A percentile compares a stretch with the other conserved stretches of the same genome.
phyloP scores from a whole-genome alignment of 2,113 vertebrate species.

The Xenopus laevis region DNA sequence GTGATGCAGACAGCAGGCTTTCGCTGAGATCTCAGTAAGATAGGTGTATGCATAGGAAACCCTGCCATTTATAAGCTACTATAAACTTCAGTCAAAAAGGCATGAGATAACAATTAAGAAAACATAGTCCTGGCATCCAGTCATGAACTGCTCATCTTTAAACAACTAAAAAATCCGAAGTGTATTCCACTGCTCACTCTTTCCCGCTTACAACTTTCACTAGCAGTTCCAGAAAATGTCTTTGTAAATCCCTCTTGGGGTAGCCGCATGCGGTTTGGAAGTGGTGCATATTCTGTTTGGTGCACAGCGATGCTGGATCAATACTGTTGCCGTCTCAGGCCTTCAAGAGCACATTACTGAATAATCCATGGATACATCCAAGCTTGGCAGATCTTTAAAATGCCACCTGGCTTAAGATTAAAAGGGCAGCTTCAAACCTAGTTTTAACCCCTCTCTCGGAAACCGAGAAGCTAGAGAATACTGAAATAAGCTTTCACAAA shows the following conservation, averaged over 20 bases:
- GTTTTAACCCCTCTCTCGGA: constrained; percentile 5
- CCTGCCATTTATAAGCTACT: neutral
- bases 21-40: neutral
- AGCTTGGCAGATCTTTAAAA: constrained; percentile 30
- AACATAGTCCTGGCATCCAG: neutral
- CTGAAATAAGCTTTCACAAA: no score
- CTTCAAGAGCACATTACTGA: constrained; percentile 65
- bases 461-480: neutral
- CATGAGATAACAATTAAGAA: neutral
- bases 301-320: constrained; percentile 58
- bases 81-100: neutral
- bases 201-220: constrained; percentile 49
- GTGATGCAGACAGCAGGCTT: no score
- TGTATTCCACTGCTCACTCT: constrained; percentile 27
- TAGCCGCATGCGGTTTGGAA: constrained; percentile 63
- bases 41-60: neutral
- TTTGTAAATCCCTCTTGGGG: constrained; percentile 56
- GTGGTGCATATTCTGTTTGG: constrained; percentile 55
- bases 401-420: constrained; percentile 33
- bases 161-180: constrained; percentile 26
- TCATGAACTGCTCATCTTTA: constrained; percentile 3
- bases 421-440: constrained; percentile 25
- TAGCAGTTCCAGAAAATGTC: constrained; percentile 61
- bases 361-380: constrained; percentile 58
- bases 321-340: constrained; percentile 62